Evolutionary conservation across 2,797 vertebrate species (phyloP).

Genomic region (Trichosurus vulpecula): DNA sequence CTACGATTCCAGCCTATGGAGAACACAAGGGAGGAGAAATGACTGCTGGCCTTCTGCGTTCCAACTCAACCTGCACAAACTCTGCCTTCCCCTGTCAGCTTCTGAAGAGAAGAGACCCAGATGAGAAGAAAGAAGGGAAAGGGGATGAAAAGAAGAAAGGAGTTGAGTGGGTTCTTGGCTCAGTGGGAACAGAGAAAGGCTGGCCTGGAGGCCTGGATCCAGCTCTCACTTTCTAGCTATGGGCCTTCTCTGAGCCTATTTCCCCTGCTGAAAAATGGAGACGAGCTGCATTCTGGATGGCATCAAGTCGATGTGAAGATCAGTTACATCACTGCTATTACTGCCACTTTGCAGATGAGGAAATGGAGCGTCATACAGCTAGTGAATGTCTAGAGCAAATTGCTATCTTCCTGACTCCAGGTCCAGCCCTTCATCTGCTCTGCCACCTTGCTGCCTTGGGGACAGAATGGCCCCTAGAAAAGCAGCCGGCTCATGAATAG

Average conservation of each 20-base stretch:
- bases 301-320: not conserved
- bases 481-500: not conserved
- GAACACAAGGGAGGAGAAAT: not conserved
- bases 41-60: not conserved
- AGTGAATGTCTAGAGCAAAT: slow-evolving; percentile 8
- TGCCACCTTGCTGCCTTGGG: not conserved
- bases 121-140: not conserved
- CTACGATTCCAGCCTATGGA: not conserved
- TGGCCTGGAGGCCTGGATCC: not conserved
- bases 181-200: not conserved
- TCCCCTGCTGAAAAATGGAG: not conserved
- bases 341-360: not conserved
- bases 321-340: not conserved
- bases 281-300: not conserved
- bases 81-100: not conserved
- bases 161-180: no score
- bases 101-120: not conserved
- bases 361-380: not conserved
- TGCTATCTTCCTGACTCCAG: not conserved
- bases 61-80: not conserved
- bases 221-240: no score
- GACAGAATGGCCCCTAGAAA: slow-evolving; percentile 3
- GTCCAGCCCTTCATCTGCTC: not conserved
- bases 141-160: no score
- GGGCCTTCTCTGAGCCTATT: not conserved